Evolutionary conservation across 37 sponge, comb jelly and placozoan species (phyloP), one percentile per base, ranked within the genome.

Genomic region (Ephydatia muelleri): DNA sequence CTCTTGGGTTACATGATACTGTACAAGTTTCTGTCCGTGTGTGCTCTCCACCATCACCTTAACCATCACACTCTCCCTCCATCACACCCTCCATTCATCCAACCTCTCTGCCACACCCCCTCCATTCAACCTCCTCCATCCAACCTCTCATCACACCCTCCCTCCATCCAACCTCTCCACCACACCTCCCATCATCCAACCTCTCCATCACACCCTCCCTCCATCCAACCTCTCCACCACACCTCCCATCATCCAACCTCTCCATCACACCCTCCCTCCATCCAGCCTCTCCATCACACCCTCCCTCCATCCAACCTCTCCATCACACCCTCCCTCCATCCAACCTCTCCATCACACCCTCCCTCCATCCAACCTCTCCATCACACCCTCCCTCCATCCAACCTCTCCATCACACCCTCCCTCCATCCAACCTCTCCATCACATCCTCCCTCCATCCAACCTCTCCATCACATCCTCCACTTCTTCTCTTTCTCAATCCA

Each of bases 331-430:
- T 25, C 2, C 48, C 48, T 72, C 67, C 3, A 16, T 11, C 22
- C 30, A 0, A 26, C 6, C 34, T 92, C 92, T 76, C 83, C 81
- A 5, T 37, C 89, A 5, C 87, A 89, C 77, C 90, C 89, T 86
- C 84, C 87, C 68, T 89, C 75, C 81, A 89, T 86, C 31, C 65
- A 68, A 13, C 82, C 93, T 0, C 27, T 89, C 38, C 75, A 68
- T 22, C 80, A 89, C 2, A 14, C 48, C 9, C 89, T 90, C n/a
- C 72, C 75, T 5, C 65, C 75, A 32, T 78, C 90, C 26, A 74
- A 85, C 4, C 31, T 93, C 32, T 71, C 89, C 22, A 90, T 72
- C 38, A 90, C 93, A 34, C 89, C 91, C 48, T n/a, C n/a, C n/a
- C n/a, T n/a, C n/a, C n/a, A n/a, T n/a, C n/a, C n/a, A n/a, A n/a